phyloP scores from a whole-genome alignment of 2,113 vertebrate genomes.

The Plotosus lineatus region DNA sequence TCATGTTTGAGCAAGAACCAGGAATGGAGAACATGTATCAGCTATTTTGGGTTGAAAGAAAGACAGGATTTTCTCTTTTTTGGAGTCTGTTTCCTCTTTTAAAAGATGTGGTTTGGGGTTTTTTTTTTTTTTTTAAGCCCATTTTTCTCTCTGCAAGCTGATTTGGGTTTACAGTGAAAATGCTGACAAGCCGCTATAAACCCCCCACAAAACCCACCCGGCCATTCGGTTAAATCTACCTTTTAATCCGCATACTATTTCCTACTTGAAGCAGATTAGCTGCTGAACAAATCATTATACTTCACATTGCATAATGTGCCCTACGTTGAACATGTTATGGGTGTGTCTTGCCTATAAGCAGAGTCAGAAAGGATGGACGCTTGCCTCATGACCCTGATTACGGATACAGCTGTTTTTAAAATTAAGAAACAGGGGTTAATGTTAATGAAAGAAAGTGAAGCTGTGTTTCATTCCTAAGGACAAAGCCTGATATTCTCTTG shows the following conservation, averaged over 20 bases:
- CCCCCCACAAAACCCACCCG: neutral
- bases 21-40: neutral
- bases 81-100: neutral
- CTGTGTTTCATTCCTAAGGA: neutral
- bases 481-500: neutral
- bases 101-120: neutral
- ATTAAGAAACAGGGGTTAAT: neutral
- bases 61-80: neutral
- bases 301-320: neutral
- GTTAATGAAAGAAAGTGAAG: neutral
- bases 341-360: too few species aligned
- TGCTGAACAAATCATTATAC: neutral
- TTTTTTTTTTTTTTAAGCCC: neutral
- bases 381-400: too few species aligned
- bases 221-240: neutral
- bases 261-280: neutral
- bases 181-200: neutral
- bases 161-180: neutral
- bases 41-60: constrained; percentile 14
- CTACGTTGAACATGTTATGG: too few species aligned
- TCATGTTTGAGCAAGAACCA: neutral
- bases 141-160: neutral
- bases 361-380: too few species aligned
- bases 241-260: neutral
- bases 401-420: too few species aligned